These are phyloP conservation scores for Pteria penguin DNA, from an alignment of 2,888 invertebrate genomes.

Conservation along the genomic window DNA sequence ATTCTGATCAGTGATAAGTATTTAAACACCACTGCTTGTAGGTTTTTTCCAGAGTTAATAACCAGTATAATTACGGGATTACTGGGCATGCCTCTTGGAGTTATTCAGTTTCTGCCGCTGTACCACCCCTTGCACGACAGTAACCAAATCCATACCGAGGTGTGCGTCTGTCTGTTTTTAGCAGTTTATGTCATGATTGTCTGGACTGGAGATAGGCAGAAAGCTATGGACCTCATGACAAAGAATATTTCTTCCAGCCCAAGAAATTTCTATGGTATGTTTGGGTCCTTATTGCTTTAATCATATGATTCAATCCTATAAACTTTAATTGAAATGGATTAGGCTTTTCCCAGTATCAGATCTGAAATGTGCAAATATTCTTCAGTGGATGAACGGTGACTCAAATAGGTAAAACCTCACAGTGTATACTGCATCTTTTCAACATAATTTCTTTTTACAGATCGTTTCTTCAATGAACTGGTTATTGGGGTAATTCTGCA, in stretches of 20 bases:
- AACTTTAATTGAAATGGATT: too few relatives aligned
- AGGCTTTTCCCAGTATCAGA: too few relatives aligned
- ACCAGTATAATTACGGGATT: conserved; percentile 82
- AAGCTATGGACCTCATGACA: background rate
- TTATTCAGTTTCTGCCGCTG: conserved; percentile 86
- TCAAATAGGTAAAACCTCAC: too few relatives aligned
- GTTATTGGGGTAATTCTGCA: conserved; percentile 82
- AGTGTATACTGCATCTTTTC: too few relatives aligned
- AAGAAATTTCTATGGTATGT: too few relatives aligned
- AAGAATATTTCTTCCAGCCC: background rate
- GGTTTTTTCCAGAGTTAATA: conserved; percentile 82
- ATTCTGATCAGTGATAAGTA: too few relatives aligned
- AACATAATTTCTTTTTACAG: conserved; percentile 34
- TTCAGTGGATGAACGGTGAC: too few relatives aligned
- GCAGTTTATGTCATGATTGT: conserved; percentile 83
- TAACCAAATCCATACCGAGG: conserved; percentile 85
- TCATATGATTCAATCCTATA: too few relatives aligned
- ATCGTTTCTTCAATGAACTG: conserved; percentile 61
- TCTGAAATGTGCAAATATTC: too few relatives aligned
- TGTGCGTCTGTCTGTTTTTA: conserved; percentile 86
- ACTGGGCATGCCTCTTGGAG: conserved; percentile 85
- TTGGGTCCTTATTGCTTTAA: too few relatives aligned
- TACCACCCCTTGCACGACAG: conserved; percentile 90
- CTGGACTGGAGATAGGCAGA: conserved; percentile 83
- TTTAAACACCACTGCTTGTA: too few relatives aligned